A percentile compares a stretch with the other conserved stretches of the same genome.
These are phyloP conservation scores for Macquaria australasica DNA, from an alignment of 2,113 vertebrate genomes.

Conservation along the genomic window DNA sequence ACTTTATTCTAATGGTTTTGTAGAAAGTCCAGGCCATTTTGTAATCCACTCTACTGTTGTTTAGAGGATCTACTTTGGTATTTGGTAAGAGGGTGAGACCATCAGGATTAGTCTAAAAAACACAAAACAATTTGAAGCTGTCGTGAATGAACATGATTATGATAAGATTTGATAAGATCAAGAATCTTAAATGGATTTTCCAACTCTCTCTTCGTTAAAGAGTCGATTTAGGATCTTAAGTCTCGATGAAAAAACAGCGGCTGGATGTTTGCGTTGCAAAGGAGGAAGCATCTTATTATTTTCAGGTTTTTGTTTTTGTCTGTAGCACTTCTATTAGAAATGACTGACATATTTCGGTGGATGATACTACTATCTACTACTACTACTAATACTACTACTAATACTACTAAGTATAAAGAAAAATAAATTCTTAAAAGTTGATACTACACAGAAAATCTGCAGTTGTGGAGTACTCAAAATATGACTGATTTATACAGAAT, in stretches of 20 bases:
- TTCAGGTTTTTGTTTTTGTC: slow-evolving; percentile 7
- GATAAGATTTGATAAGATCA: slow-evolving; percentile 38
- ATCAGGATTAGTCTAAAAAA: slow-evolving; percentile 35
- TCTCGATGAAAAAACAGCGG: slow-evolving; percentile 7
- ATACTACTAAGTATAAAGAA: neutral
- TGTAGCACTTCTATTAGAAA: neutral
- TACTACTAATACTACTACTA: no score
- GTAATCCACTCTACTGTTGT: slow-evolving; percentile 37
- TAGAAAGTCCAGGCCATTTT: slow-evolving; percentile 28
- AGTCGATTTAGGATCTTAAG: slow-evolving; percentile 1
- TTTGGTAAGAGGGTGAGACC: slow-evolving; percentile 9
- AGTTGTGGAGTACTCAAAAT: neutral
- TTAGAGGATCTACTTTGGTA: slow-evolving; percentile 27
- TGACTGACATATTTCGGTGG: slow-evolving; percentile 25
- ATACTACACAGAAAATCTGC: neutral
- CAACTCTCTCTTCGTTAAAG: slow-evolving; percentile 22
- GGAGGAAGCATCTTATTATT: slow-evolving; percentile 1
- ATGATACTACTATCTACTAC: neutral
- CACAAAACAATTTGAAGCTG: slow-evolving; percentile 21
- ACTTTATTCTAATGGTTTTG: slow-evolving; percentile 14
- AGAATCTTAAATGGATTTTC: slow-evolving; percentile 34
- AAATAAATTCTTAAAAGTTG: neutral
- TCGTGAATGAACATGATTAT: slow-evolving; percentile 7
- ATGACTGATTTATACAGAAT: slow-evolving; percentile 3
- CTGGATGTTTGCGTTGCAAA: slow-evolving; percentile 9